Evolutionary conservation across 2,888 invertebrate species (phyloP), one percentile per base, ranked within the genome.

Genomic region (Cataglyphis cursor): DNA sequence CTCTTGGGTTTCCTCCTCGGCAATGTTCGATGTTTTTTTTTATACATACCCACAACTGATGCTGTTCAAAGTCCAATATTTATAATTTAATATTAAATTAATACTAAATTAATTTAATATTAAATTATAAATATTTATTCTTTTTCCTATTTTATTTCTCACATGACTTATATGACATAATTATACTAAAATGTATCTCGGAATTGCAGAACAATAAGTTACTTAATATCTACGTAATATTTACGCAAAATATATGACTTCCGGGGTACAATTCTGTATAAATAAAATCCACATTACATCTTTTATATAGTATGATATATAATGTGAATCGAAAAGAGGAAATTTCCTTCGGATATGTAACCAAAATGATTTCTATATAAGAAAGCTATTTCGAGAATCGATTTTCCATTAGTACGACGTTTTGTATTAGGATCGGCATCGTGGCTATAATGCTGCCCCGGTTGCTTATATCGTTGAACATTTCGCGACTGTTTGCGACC

Each of bases 371-470:
- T 68, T 5, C n/a, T 1, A 44, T 18, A 31, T 80, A 80, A 80
- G 78, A 80, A 80, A 80, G 59, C 72, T 44, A 81, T 83, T 85
- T 88, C 65, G 70, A 82, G 76, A 74, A 88, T 88, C 88, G 88
- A 83, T 87, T 87, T 61, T 70, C 82, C 78, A 81, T 87, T 88
- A 88, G 82, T 15, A 41, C 35, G 59, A 72, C 83, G 74, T 83
- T 86, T 83, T 75, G 66, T 84, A n/a, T n/a, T n/a, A 87, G 72
- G 83, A 83, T 83, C 85, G 81, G 66, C 44, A 24, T 64, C 24
- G 44, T 65, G 62, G 62, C 59, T 48, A 59, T 80, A 61, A 76
- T 70, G 41, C 41, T 44, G 35, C 76, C 75, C 48, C 21, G 65
- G 41, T 28, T 62, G 75, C 70, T 78, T 81, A 76, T 82, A 81